Percentiles rank a stretch among this genome's conserved stretches.
phyloP scores from a whole-genome alignment of 2,797 vertebrate species.

The Triplophysa yarkandensis region DNA sequence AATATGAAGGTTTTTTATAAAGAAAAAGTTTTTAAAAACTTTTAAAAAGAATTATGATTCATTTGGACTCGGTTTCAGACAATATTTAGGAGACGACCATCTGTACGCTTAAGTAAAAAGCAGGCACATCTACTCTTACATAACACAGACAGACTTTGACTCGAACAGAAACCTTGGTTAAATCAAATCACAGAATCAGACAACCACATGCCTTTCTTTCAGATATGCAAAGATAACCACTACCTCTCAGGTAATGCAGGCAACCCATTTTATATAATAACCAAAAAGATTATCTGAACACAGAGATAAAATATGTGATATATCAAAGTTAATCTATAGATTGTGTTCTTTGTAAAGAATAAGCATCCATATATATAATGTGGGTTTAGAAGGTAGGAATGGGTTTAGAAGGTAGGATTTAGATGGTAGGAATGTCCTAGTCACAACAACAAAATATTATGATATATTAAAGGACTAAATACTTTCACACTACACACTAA shows the following conservation, averaged over 20 bases:
- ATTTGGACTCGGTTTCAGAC: not conserved
- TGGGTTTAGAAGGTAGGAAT: not conserved
- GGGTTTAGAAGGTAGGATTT: too few species aligned
- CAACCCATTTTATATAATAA: not conserved
- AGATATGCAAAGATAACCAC: conserved; percentile 22
- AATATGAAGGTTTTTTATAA: too few species aligned
- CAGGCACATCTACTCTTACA: conserved; percentile 13
- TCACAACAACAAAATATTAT: too few species aligned
- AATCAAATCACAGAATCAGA: conserved; percentile 1
- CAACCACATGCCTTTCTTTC: conserved; percentile 25
- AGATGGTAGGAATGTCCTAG: too few species aligned
- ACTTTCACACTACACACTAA: too few species aligned
- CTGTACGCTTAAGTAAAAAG: not conserved
- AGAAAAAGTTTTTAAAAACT: too few species aligned
- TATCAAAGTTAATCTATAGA: not conserved
- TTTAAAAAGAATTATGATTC: not conserved
- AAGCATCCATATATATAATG: not conserved
- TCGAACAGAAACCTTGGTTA: conserved; percentile 9
- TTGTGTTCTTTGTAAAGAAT: not conserved
- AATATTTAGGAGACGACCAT: conserved; percentile 10
- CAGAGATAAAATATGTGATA: not conserved
- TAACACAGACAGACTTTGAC: not conserved
- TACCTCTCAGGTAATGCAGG: conserved; percentile 11
- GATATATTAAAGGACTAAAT: too few species aligned
- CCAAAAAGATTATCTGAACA: not conserved